phyloP scores from a whole-genome alignment of 2,888 invertebrate genomes.

The Rhopalosiphum nymphaeae region DNA sequence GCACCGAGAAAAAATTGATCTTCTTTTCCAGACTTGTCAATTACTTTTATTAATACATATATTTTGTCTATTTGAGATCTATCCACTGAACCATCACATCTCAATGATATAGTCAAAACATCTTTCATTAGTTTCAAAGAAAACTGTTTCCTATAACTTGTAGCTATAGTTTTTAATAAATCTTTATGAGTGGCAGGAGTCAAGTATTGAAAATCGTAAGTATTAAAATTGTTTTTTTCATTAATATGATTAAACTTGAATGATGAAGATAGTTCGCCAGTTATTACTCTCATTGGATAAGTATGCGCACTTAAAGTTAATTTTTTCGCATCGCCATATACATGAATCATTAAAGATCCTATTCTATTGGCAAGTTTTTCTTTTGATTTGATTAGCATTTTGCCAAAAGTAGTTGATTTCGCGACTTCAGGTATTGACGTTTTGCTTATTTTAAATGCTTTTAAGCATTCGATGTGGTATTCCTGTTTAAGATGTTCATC shows the following conservation, averaged over 20 bases:
- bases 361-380: conserved; percentile 15
- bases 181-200: not conserved
- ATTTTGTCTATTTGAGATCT: not conserved
- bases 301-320: conserved; percentile 23
- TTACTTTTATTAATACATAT: not conserved
- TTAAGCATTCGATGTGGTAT: not conserved
- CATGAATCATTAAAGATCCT: conserved; percentile 8
- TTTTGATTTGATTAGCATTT: not conserved
- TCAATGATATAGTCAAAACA: not conserved
- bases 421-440: not conserved
- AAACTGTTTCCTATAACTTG: conserved; percentile 4
- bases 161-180: not conserved
- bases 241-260: not conserved
- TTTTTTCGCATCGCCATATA: conserved; percentile 18
- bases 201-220: conserved; percentile 11
- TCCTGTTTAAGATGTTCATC: not conserved
- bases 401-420: not conserved
- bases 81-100: not conserved
- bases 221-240: not conserved
- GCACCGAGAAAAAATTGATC: not conserved
- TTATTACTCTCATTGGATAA: conserved; percentile 39
- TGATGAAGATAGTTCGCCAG: not conserved
- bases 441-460: not conserved
- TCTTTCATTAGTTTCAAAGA: not conserved
- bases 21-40: not conserved